A percentile compares a stretch with the other conserved stretches of the same genome.
Evolutionary conservation across 2,888 invertebrate species (phyloP).

Genomic region (Nymphalis polychloros): DNA sequence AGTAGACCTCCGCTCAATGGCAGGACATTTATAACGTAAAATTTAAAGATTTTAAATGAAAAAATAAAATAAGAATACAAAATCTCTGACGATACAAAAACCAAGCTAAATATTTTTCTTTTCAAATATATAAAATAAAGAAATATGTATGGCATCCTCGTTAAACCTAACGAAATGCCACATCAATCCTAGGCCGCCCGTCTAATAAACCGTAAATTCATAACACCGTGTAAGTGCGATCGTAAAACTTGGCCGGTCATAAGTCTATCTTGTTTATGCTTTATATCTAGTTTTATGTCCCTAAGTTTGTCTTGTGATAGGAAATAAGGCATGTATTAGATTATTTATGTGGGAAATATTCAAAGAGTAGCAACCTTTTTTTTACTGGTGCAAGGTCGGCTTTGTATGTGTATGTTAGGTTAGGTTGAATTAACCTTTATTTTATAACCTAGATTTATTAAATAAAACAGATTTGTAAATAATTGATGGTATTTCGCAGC

Average conservation of each 20-base stretch:
- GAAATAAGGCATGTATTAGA: neutral
- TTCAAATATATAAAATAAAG: neutral
- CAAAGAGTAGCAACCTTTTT: too few relatives aligned
- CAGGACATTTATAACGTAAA: too few relatives aligned
- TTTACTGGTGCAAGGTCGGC: too few relatives aligned
- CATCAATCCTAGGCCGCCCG: slow-evolving; percentile 4
- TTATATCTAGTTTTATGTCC: slow-evolving; percentile 34
- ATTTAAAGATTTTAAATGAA: too few relatives aligned
- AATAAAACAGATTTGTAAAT: too few relatives aligned
- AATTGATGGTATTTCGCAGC: too few relatives aligned
- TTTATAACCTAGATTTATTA: too few relatives aligned
- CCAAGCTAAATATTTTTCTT: neutral
- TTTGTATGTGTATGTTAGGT: too few relatives aligned
- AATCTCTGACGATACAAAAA: neutral
- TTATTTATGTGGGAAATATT: neutral
- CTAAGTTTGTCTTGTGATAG: slow-evolving; percentile 18
- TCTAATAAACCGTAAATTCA: slow-evolving; percentile 21
- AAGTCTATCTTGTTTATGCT: slow-evolving; percentile 32
- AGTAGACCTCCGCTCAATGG: too few relatives aligned
- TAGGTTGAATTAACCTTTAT: too few relatives aligned
- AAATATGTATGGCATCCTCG: neutral
- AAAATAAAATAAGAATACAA: too few relatives aligned
- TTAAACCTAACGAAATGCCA: slow-evolving; percentile 4
- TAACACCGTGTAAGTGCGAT: slow-evolving; percentile 20
- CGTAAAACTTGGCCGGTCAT: slow-evolving; percentile 37